Conservation (phyloP, 2,113 vertebrate species). For the Craseonycteris thonglongyai region DNA sequence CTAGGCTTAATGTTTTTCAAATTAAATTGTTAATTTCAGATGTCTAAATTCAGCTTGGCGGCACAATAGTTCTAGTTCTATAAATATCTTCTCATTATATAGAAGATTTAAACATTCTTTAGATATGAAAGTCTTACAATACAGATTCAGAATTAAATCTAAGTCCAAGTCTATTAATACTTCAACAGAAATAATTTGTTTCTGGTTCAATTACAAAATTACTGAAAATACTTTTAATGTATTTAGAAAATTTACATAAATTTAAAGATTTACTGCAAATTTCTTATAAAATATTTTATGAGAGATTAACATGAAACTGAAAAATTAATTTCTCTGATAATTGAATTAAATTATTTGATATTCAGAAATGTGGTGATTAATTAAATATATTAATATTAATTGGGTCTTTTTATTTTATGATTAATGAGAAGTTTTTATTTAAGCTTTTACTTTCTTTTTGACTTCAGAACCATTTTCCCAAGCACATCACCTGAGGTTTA, state of each 20-base stretch:
- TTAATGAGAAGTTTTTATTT: slow-evolving; percentile 77
- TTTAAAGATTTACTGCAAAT: background rate
- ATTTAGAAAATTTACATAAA: slow-evolving; percentile 40
- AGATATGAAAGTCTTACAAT: background rate
- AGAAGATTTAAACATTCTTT: background rate
- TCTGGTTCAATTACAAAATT: background rate
- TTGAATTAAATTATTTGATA: slow-evolving; percentile 51
- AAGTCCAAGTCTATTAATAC: background rate
- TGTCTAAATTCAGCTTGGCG: background rate
- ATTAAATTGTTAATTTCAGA: background rate
- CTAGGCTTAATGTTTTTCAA: background rate
- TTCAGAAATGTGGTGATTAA: slow-evolving; percentile 74
- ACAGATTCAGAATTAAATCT: background rate
- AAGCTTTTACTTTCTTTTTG: slow-evolving; percentile 59
- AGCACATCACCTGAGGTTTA: background rate
- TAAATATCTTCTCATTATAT: background rate
- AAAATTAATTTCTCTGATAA: slow-evolving; percentile 12
- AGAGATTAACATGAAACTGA: slow-evolving; percentile 29
- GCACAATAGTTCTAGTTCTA: background rate
- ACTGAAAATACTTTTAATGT: background rate
- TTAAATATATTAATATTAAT: slow-evolving; percentile 69
- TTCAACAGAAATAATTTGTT: slow-evolving; percentile 2
- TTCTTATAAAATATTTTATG: slow-evolving; percentile 21
- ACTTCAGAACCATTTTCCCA: background rate
- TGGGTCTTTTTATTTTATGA: slow-evolving; percentile 54